Percentiles rank a stretch among this genome's conserved stretches.
Evolutionary conservation across 2,888 invertebrate species (phyloP).

Genomic region (Napeogenes sylphis): DNA sequence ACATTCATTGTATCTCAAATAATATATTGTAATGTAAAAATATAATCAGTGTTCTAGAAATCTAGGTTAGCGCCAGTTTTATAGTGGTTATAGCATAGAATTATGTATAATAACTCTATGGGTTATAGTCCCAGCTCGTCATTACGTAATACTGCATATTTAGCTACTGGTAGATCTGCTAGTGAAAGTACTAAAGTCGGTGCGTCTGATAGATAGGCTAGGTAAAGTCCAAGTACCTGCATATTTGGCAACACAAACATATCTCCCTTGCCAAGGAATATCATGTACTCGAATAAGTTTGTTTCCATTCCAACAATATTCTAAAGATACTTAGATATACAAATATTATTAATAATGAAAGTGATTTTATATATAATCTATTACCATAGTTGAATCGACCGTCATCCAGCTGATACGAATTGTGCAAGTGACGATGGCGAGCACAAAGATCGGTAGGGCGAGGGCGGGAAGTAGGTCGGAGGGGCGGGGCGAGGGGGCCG

Average conservation of each 20-base stretch:
- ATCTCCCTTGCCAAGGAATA: conserved; percentile 1
- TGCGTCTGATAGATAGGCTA: conserved; percentile 6
- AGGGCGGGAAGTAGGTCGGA: conserved; percentile 49
- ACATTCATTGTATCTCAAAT: too few species aligned
- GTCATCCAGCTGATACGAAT: conserved; percentile 70
- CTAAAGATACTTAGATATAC: background rate
- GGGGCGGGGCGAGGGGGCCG: conserved; percentile 44
- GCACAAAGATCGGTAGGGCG: conserved; percentile 73
- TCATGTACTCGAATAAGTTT: background rate
- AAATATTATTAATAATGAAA: background rate
- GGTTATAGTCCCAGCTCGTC: background rate
- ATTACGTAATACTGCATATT: background rate
- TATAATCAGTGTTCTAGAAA: background rate
- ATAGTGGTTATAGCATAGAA: too few species aligned
- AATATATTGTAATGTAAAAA: too few species aligned
- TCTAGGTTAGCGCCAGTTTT: conserved; percentile 1
- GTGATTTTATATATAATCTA: background rate
- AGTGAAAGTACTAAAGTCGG: conserved; percentile 2
- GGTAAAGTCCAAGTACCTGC: conserved; percentile 4
- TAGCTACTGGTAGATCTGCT: background rate
- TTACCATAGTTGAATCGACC: conserved; percentile 38
- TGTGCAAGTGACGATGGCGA: conserved; percentile 70
- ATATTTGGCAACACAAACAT: background rate
- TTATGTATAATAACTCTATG: too few species aligned
- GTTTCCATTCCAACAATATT: background rate